Base-by-base conservation (phyloP, 2,113 vertebrate species). In the Oreocharis arfaki region DNA sequence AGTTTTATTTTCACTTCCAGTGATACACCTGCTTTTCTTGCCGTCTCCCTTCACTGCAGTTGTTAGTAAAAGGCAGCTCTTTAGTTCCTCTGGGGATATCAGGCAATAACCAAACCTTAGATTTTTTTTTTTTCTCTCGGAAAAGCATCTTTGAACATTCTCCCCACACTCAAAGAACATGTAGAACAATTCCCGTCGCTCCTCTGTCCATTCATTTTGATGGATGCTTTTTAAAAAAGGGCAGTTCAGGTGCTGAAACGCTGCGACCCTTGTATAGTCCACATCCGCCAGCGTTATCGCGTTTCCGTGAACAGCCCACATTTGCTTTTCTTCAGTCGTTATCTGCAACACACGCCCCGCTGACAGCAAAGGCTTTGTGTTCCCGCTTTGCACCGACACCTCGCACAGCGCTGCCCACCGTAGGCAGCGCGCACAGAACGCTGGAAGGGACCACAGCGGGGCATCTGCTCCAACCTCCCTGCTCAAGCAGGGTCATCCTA, bases 321-420 rank as follows among this genome's bases (percentile, higher is more conserved):
- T 6, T 46, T 9, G 75, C 35, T 63, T 27, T 79, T 30, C 75
- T 49, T 4, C 75, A 17, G 0, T 1, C 3, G 10, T 21, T 52
- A 33, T 16, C 23, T 33, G 2, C 52, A 13, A 3, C 84, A 20
- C 28, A 20, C 60, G 42, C 90, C 81, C 28, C 2, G 47, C 2
- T 3, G 74, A 11, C 87, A 33, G 81, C 14, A 5, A 2, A 20
- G 46, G 73, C 68, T 77, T 9, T 13, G 59, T 2, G 84, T 11
- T 5, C 47, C 50, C 0, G 42, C 7, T 27, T 9, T 2, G 69
- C 73, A 9, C 53, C 20, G 2, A 0, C 47, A 1, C 32, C 12
- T 3, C 1, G n/a, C 46, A 8, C 14, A 21, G 61, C 63, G 4
- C 73, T 22, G 59, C 83, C 19, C 52, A 5, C 65, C 23, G 20